A percentile compares a stretch with the other conserved stretches of the same genome.
Conservation (phyloP, 2,888 invertebrate genomes). For the Pachliopta kotzebuea region DNA sequence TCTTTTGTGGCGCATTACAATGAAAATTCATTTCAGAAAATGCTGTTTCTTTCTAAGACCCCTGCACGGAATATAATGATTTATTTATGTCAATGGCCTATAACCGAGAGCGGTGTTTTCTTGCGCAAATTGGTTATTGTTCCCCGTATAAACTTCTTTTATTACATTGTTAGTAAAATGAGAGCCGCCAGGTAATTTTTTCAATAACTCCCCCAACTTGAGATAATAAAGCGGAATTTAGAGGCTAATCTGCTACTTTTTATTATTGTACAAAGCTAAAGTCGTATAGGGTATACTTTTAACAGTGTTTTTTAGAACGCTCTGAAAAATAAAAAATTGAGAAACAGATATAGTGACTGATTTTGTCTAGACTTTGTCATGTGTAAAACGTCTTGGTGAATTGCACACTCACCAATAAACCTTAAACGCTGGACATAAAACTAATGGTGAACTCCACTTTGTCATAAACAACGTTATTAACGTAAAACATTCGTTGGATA, state of each 20-base stretch:
- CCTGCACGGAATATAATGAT: slow-evolving; percentile 66
- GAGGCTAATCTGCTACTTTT: slow-evolving; percentile 57
- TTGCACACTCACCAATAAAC: slow-evolving; percentile 72
- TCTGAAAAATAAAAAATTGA: slow-evolving; percentile 40
- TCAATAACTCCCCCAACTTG: slow-evolving; percentile 55
- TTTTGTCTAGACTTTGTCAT: slow-evolving; percentile 71
- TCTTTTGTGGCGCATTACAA: slow-evolving; percentile 76
- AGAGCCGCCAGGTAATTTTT: slow-evolving; percentile 59
- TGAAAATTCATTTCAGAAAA: slow-evolving; percentile 65
- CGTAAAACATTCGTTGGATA: slow-evolving; percentile 45
- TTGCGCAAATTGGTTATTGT: slow-evolving; percentile 77
- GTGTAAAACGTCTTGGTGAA: slow-evolving; percentile 74
- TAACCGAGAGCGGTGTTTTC: slow-evolving; percentile 65
- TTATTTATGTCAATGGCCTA: slow-evolving; percentile 79
- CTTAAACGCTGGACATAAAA: slow-evolving; percentile 71
- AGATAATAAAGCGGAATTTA: slow-evolving; percentile 64
- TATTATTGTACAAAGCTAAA: slow-evolving; percentile 34
- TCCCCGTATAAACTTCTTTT: slow-evolving; percentile 71
- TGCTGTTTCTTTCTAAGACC: slow-evolving; percentile 46
- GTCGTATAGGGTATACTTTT: slow-evolving; percentile 28
- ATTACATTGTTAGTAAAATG: slow-evolving; percentile 77
- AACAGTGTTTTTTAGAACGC: slow-evolving; percentile 20
- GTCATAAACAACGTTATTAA: slow-evolving; percentile 71
- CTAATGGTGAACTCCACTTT: slow-evolving; percentile 69
- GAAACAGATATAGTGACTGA: slow-evolving; percentile 56